These are phyloP conservation scores for Luidia sarsii DNA, from an alignment of 53 echinoderm and acorn worm genomes.

Conservation along the genomic window DNA sequence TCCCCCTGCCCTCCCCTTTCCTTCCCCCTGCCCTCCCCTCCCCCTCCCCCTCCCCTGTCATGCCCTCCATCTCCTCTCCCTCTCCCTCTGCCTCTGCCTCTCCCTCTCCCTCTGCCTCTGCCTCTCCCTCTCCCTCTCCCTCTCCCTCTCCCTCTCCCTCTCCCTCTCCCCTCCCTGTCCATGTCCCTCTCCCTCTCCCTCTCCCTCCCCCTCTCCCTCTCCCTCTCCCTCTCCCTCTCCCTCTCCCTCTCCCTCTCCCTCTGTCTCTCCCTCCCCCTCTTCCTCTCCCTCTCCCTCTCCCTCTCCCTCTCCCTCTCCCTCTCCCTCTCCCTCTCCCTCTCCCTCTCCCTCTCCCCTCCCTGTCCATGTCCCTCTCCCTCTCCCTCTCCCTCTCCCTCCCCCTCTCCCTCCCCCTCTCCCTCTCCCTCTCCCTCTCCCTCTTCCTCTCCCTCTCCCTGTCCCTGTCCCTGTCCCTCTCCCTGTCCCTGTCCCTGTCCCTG, in stretches of 20 bases:
- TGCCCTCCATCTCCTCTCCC: background rate
- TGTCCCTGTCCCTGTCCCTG: background rate
- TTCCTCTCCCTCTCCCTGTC: background rate
- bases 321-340: too few relatives aligned
- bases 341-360: too few relatives aligned
- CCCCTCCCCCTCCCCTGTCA: background rate
- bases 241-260: background rate
- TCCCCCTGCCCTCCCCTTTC: background rate
- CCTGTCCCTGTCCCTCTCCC: background rate
- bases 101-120: background rate
- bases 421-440: background rate
- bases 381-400: background rate
- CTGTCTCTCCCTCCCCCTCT: background rate
- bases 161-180: background rate
- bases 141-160: too few relatives aligned
- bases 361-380: too few relatives aligned
- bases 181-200: background rate
- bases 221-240: background rate
- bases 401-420: background rate
- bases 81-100: background rate
- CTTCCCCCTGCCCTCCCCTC: background rate
- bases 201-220: background rate
- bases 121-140: too few relatives aligned
- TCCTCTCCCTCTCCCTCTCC: background rate
- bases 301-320: background rate